Evolutionary conservation across 35 echinoderm and acorn worm species (phyloP), one percentile per base, ranked within the genome.

Genomic region (Hemicentrotus pulcherrimus): DNA sequence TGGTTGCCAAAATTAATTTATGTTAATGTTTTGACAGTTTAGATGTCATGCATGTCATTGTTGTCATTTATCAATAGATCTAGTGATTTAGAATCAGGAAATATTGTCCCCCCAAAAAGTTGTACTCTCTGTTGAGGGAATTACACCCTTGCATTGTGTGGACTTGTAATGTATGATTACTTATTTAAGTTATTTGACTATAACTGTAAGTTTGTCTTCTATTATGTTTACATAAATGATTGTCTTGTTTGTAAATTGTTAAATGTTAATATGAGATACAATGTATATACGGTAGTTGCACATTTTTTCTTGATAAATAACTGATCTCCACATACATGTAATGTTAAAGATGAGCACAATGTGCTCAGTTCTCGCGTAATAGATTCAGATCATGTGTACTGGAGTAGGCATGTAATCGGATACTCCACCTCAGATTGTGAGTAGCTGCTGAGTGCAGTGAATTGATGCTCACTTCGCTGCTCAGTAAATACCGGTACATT

Each of bases 41-140:
- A 14, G 61, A 24, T 70, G 52, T 59, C 52, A 70, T 2, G 22
- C 19, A 78, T 78, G 65, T 78, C 28, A 78, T 78, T 78, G 65
- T 78, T 78, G 65, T 78, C 65, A 78, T 78, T n/a, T n/a, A n/a
- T n/a, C 65, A 78, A 78, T 78, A 22, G 65, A 78, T 78, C 65
- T 78, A n/a, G 7, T 78, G 1, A 24, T 28, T 28, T 78, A 28
- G 24, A 78, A n/a, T 78, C 65, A 78, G 65, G 65, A 78, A 78
- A 78, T 78, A 18, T 30, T 78, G n/a, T 78, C 13, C 13, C 13
- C 8, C 13, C 19, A n/a, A 78, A 78, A 5, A n/a, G n/a, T 78
- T 41, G 3, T 41, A 55, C 10, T 78, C 16, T 70, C 24, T 78
- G 7, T n/a, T 28, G 65, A 78, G 28, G 65, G 19, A 28, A 22